phyloP scores from a whole-genome alignment of 2,113 vertebrate genomes.

The Catharus fuscescens region DNA sequence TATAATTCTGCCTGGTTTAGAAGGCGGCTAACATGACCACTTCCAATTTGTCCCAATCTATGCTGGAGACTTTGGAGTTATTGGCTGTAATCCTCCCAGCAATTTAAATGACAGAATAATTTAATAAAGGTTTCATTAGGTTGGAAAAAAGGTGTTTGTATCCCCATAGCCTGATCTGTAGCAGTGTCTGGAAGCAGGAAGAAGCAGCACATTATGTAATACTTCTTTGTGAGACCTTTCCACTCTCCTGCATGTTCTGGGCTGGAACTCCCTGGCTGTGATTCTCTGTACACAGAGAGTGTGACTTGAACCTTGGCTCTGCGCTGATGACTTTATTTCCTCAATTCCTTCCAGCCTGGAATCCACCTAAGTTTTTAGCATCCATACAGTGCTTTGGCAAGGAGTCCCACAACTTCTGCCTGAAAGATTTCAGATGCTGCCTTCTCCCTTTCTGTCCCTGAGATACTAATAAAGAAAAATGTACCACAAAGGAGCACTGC shows the following conservation, averaged over 20 bases:
- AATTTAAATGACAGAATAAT: not conserved
- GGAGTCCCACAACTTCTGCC: not conserved
- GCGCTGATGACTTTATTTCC: not conserved
- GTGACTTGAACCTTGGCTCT: not conserved
- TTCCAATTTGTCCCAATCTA: not conserved
- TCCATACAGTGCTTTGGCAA: not conserved
- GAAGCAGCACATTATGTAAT: not conserved
- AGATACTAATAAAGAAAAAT: not conserved
- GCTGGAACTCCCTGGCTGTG: not conserved
- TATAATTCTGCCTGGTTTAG: not conserved
- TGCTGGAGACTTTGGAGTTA: not conserved
- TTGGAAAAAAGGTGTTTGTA: not conserved
- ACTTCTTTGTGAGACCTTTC: not conserved
- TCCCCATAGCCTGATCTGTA: not conserved
- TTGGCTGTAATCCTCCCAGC: not conserved
- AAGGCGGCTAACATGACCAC: not conserved
- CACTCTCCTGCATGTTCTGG: not conserved
- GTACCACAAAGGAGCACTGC: not conserved
- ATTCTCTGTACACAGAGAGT: not conserved
- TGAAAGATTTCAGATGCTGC: not conserved
- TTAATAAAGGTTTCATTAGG: not conserved
- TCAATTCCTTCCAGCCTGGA: not conserved
- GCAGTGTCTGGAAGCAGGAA: not conserved
- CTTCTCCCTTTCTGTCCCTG: not conserved
- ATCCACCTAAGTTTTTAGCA: not conserved